Percentiles rank a stretch among this genome's conserved stretches.
phyloP scores from a whole-genome alignment of 2,888 invertebrate species.

The Parelbella ahira region DNA sequence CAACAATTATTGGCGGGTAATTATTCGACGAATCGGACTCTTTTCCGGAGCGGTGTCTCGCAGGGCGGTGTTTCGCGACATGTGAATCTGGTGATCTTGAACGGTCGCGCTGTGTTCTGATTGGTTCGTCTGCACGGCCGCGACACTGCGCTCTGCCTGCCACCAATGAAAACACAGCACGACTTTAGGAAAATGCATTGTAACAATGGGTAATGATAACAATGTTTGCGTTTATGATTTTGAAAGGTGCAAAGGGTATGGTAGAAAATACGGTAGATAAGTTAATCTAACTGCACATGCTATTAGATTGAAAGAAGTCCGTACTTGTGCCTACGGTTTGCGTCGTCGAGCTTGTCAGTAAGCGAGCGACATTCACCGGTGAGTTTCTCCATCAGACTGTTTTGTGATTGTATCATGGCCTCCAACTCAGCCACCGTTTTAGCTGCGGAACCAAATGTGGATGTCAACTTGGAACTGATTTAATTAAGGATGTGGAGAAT shows the following conservation, averaged over 20 bases:
- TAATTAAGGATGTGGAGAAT: background rate
- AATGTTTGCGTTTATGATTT: conserved; percentile 33
- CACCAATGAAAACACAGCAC: conserved; percentile 81
- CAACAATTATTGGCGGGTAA: conserved; percentile 67
- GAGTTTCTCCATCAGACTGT: conserved; percentile 95
- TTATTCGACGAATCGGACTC: conserved; percentile 82
- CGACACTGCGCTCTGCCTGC: conserved; percentile 80
- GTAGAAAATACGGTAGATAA: conserved; percentile 29
- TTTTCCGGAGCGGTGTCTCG: conserved; percentile 75
- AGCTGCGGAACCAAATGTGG: conserved; percentile 83
- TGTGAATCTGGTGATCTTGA: conserved; percentile 64
- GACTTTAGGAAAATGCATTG: conserved; percentile 59
- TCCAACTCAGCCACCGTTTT: conserved; percentile 94
- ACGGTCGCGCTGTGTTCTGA: conserved; percentile 78
- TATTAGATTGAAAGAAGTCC: conserved; percentile 61
- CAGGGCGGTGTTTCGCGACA: conserved; percentile 53
- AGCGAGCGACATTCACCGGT: conserved; percentile 93
- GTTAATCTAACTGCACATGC: conserved; percentile 49
- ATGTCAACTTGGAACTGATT: conserved; percentile 37
- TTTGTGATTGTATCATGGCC: conserved; percentile 94
- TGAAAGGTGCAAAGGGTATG: conserved; percentile 16
- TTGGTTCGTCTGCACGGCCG: conserved; percentile 78
- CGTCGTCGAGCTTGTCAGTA: conserved; percentile 94
- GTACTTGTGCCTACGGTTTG: conserved; percentile 94
- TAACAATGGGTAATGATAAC: conserved; percentile 67